Conservation (phyloP, 2,888 invertebrate species). For the Acrocera orbiculus region DNA sequence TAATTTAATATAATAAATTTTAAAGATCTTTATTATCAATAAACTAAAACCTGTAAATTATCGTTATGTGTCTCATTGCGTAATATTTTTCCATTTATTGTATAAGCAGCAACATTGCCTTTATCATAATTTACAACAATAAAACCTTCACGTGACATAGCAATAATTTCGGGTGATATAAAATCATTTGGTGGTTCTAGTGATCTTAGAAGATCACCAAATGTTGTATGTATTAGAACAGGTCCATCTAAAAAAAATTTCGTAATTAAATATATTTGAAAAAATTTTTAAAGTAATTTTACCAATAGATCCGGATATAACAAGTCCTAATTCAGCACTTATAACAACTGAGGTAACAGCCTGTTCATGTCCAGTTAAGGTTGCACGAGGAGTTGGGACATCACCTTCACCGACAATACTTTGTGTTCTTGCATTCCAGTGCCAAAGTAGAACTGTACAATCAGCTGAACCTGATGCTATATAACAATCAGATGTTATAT, state of each 20-base stretch:
- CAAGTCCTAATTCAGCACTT: slow-evolving; percentile 93
- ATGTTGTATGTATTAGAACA: slow-evolving; percentile 92
- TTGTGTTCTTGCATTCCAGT: slow-evolving; percentile 94
- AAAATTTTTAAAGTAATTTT: slow-evolving; percentile 16
- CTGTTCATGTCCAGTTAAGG: slow-evolving; percentile 94
- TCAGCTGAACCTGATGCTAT: slow-evolving; percentile 96
- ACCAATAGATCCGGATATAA: slow-evolving; percentile 80
- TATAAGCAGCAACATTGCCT: slow-evolving; percentile 84
- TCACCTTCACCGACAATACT: slow-evolving; percentile 96
- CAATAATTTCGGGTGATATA: slow-evolving; percentile 66
- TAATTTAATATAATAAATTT: slow-evolving; percentile 3
- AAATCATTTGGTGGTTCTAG: slow-evolving; percentile 64
- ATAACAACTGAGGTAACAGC: slow-evolving; percentile 90
- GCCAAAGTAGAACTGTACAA: slow-evolving; percentile 96
- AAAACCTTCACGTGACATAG: slow-evolving; percentile 91
- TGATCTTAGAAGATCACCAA: slow-evolving; percentile 89
- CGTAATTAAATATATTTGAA: not conserved
- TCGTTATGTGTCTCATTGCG: slow-evolving; percentile 86
- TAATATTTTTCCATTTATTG: slow-evolving; percentile 81
- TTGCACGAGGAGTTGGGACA: slow-evolving; percentile 85
- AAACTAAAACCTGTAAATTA: slow-evolving; percentile 68
- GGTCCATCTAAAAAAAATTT: slow-evolving; percentile 57
- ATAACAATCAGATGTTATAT: slow-evolving; percentile 97
- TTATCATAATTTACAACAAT: slow-evolving; percentile 86
- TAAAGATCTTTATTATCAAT: no score